Base-by-base conservation (phyloP, 92 coral and sea anemone species). In the Umimayanthus kanabou region DNA sequence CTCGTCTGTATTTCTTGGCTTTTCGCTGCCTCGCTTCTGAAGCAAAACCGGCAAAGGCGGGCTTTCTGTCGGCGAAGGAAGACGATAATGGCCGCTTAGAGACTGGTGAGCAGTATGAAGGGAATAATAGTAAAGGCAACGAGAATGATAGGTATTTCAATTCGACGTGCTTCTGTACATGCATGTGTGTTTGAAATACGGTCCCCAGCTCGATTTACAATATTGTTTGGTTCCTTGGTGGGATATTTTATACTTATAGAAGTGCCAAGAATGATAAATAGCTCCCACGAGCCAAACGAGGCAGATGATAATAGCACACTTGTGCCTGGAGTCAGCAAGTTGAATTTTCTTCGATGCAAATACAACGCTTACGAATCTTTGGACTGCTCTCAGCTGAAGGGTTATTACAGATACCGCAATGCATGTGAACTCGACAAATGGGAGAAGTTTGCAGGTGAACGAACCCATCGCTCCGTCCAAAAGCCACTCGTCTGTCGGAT, bases 171-270 rank as follows among this genome's bases (percentile, higher is more conserved):
- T n/a, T 45, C 49, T 20, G 39, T n/a, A n/a, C n/a, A n/a, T n/a
- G n/a, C n/a, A n/a, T n/a, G n/a, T 33, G 42, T 74, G 50, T 26
- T 74, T 16, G 79, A 74, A 39, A 40, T 6, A 22, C 10, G 79
- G 79, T 15, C 13, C 47, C 79, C 79, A 74, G n/a, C 4, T 3
- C 42, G 79, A 37, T 1, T 26, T 15, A 37, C 79, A 74, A 74
- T 39, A 74, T 1, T 74, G 22, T 39, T 37, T 74, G 47, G 18
- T 22, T 5, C 25, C 79, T 37, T 22, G 22, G 40, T 37, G 43
- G 25, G 29, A 39, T 30, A 74, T 74, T 39, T 74, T 74, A 74
- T 74, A 37, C 25, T 76, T 76, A 61, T 76, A 76, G 80, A 76
- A 42, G 5, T 1, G 80, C 70, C 45, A 29, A 16, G 82, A 79